These are phyloP conservation scores for Bostrychus sinensis DNA, from an alignment of 2,113 vertebrate genomes.

Conservation along the genomic window DNA sequence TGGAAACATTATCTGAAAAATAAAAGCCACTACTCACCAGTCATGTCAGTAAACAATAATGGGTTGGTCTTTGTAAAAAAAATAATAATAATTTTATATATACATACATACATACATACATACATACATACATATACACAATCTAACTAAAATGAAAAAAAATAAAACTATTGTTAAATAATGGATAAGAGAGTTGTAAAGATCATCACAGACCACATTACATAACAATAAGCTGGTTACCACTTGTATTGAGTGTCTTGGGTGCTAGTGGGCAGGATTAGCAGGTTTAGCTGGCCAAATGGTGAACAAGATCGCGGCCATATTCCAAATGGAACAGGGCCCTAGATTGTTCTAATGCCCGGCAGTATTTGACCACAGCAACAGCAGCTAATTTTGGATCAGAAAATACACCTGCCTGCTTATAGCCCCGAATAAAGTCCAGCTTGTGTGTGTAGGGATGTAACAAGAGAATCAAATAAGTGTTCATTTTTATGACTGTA, in stretches of 20 bases:
- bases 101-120: no score
- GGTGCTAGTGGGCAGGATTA: conserved; percentile 44
- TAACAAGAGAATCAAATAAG: no score
- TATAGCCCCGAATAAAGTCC: no score
- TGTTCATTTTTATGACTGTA: no score
- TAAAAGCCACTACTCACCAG: conserved; percentile 40
- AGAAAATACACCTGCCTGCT: no score
- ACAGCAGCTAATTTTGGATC: conserved; percentile 7
- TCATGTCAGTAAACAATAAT: not conserved
- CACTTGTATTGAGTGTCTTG: conserved; percentile 17
- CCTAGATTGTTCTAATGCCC: conserved; percentile 16
- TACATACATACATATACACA: no score
- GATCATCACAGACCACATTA: not conserved
- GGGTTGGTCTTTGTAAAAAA: not conserved
- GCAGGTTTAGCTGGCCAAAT: conserved; percentile 32
- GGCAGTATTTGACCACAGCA: conserved; percentile 14
- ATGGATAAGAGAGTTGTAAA: not conserved
- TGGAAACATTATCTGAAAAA: conserved; percentile 18
- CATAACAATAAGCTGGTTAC: not conserved
- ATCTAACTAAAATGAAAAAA: no score
- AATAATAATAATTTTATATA: no score
- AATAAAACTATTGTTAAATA: no score
- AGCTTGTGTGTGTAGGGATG: no score
- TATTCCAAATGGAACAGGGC: conserved; percentile 32
- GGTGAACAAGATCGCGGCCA: conserved; percentile 33